Evolutionary conservation across 2,888 invertebrate genomes (phyloP), one percentile per base, ranked within the genome.

Genomic region (Tetragonula carbonaria): DNA sequence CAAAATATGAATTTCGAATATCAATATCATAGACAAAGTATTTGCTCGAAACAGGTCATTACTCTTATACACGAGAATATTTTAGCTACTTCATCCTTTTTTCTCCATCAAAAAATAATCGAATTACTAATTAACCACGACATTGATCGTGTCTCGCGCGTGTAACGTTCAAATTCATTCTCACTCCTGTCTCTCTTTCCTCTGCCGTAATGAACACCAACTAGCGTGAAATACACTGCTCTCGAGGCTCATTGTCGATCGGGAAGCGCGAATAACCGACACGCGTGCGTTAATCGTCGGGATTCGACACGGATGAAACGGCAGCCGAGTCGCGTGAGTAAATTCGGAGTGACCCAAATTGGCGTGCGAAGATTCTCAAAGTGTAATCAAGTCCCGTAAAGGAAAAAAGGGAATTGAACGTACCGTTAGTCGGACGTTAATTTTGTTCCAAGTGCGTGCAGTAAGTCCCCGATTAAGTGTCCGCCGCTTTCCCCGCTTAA

Each of bases 281-380:
- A 57, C n/a, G n/a, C 57, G 57, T n/a, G 57, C 5, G 5, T 23
- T 14, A 5, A n/a, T n/a, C 57, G 57, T 59, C 23, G 14, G 13
- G 57, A 59, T 59, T 59, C n/a, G 57, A 13, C 13, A 5, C 45
- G 45, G 45, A 59, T n/a, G 8, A 14, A 33, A 70, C 59, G 38
- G 50, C 4, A 28, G 18, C 50, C 50, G 33, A 57, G 28, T 73
- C 28, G 28, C 59, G 65, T 23, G 70, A 18, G n/a, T 45, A 79
- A 77, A 86, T 74, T 79, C 23, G 51, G 13, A 70, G 50, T 78
- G 74, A 79, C 68, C 80, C 45, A 72, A 88, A 82, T 83, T 50
- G 50, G n/a, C 75, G 85, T 88, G 89, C 55, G 85, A 88, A 83
- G 45, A 50, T 87, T 88, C 78, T 45, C 85, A 82, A 85, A 82